Evolutionary conservation across 2,797 vertebrate species (phyloP).

Genomic region (Anniella stebbinsi): DNA sequence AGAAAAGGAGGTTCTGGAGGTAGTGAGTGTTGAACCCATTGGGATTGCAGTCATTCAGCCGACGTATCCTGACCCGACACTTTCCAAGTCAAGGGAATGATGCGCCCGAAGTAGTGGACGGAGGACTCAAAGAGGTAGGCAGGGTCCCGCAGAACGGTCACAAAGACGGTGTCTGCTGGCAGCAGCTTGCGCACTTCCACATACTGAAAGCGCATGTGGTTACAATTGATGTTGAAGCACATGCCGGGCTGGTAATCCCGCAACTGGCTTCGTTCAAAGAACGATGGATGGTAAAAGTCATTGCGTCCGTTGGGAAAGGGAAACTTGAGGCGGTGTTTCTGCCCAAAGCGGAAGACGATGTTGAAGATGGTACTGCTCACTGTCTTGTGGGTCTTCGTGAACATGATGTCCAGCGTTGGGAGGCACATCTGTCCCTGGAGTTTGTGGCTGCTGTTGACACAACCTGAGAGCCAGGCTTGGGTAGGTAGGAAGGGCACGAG

Average conservation of each 20-base stretch:
- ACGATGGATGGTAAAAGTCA: conserved; percentile 93
- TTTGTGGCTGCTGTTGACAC: conserved; percentile 73
- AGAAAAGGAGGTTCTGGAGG: conserved; percentile 97
- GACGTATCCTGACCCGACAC: conserved; percentile 89
- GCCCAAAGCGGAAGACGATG: conserved; percentile 96
- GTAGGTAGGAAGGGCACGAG: conserved; percentile 85
- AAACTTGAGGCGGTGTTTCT: conserved; percentile 92
- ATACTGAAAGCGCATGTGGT: conserved; percentile 96
- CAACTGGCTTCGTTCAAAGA: conserved; percentile 90
- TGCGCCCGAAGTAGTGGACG: conserved; percentile 92
- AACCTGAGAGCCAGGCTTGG: conserved; percentile 32
- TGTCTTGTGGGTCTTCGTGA: conserved; percentile 99
- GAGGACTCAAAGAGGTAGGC: conserved; percentile 97
- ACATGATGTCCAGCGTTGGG: conserved; percentile 92
- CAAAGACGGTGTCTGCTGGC: conserved; percentile 84
- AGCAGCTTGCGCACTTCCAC: conserved; percentile 89
- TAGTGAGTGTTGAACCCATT: conserved; percentile 95
- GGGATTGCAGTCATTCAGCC: conserved; percentile 91
- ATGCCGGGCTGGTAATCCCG: conserved; percentile 91
- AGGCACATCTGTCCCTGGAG: conserved; percentile 73
- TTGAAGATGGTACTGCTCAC: conserved; percentile 98
- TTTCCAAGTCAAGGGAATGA: conserved; percentile 94
- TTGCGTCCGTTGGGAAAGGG: conserved; percentile 94
- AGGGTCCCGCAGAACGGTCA: conserved; percentile 94
- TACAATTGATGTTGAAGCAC: conserved; percentile 97